Conservation (phyloP, 2,797 vertebrate genomes). For the Anguilla marmorata region DNA sequence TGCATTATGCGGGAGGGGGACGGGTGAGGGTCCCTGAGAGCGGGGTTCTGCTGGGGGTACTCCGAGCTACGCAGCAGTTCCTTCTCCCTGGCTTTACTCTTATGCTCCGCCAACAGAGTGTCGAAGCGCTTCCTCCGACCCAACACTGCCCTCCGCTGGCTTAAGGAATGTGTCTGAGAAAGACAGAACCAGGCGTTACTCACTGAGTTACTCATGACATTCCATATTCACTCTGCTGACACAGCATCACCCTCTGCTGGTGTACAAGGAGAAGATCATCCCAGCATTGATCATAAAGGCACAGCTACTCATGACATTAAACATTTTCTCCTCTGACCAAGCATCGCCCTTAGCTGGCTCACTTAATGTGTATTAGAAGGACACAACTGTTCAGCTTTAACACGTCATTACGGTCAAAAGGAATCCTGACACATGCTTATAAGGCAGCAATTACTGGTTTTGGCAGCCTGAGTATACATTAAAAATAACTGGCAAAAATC, state of each 20-base stretch:
- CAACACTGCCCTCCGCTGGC: slow-evolving; percentile 96
- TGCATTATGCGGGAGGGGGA: slow-evolving; percentile 80
- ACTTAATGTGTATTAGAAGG: background rate
- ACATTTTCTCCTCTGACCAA: background rate
- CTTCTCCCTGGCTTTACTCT: slow-evolving; percentile 95
- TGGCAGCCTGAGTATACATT: background rate
- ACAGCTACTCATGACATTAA: background rate
- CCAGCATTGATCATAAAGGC: no score
- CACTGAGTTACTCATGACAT: background rate
- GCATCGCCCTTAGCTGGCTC: background rate
- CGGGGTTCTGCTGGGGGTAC: slow-evolving; percentile 86
- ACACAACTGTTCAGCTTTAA: background rate
- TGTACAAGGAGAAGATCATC: no score
- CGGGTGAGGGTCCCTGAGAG: slow-evolving; percentile 98
- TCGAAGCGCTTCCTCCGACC: slow-evolving; percentile 98
- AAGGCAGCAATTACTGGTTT: background rate
- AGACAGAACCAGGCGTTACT: background rate
- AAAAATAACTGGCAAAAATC: background rate
- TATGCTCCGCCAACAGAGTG: slow-evolving; percentile 95
- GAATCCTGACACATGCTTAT: background rate
- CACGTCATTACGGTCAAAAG: background rate
- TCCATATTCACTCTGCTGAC: background rate
- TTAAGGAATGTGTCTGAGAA: slow-evolving; percentile 98
- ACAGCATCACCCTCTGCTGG: background rate
- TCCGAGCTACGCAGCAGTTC: slow-evolving; percentile 86